A percentile compares a stretch with the other conserved stretches of the same genome.
Conservation (phyloP, 2,888 invertebrate genomes). For the Morpho helenor region DNA sequence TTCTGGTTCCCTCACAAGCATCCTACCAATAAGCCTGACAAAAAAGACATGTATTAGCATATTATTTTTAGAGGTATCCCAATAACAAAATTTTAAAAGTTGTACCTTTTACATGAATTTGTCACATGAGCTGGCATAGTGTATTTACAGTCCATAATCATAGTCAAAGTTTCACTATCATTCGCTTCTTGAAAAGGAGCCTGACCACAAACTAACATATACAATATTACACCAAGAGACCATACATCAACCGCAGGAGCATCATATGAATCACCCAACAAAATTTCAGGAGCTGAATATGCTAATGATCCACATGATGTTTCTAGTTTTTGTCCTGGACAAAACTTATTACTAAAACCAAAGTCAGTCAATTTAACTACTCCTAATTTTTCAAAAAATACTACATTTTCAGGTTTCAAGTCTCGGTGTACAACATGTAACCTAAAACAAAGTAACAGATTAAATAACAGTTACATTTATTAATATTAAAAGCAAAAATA, state of each 20-base stretch:
- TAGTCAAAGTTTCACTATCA: conserved; percentile 99
- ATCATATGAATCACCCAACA: conserved; percentile 98
- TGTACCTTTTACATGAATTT: conserved; percentile 87
- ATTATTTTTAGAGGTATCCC: background rate
- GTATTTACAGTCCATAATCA: conserved; percentile 99
- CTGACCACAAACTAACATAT: conserved; percentile 98
- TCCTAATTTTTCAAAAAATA: conserved; percentile 98
- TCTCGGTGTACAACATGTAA: conserved; percentile 89
- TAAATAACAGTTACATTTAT: too few relatives aligned
- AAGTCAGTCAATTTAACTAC: conserved; percentile 99
- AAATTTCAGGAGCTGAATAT: conserved; percentile 99
- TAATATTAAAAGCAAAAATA: background rate
- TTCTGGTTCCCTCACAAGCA: conserved; percentile 96
- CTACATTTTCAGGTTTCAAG: conserved; percentile 99
- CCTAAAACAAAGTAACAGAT: conserved; percentile 45
- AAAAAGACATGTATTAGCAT: conserved; percentile 2
- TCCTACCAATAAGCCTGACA: conserved; percentile 90
- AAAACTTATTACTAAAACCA: conserved; percentile 97
- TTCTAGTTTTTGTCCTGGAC: conserved; percentile 97
- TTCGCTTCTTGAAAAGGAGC: conserved; percentile 99
- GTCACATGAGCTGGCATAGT: conserved; percentile 94
- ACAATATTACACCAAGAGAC: conserved; percentile 98
- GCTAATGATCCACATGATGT: conserved; percentile 99
- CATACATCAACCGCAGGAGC: conserved; percentile 99
- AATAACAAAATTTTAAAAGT: background rate